phyloP scores from a whole-genome alignment of 2,113 vertebrate genomes.

The Zapus hudsonius region DNA sequence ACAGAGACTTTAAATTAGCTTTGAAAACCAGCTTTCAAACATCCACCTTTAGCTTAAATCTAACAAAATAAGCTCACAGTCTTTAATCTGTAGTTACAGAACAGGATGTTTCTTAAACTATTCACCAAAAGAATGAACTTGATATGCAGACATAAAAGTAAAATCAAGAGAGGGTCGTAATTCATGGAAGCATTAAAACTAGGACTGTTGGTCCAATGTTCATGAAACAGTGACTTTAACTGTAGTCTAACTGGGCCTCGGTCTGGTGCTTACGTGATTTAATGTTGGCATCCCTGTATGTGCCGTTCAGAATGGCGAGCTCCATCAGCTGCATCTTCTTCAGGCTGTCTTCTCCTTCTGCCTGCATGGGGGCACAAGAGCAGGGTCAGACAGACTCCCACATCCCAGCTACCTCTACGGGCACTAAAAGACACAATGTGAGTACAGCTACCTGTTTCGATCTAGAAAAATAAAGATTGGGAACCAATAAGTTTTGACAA shows the following conservation, averaged over 20 bases:
- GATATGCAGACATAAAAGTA: background rate
- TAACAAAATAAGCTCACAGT: slow-evolving; percentile 15
- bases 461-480: background rate
- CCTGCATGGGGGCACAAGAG: slow-evolving; percentile 82
- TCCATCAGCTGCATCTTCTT: slow-evolving; percentile 99
- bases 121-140: background rate
- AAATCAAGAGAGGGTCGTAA: background rate
- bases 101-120: background rate
- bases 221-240: background rate
- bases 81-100: background rate
- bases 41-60: background rate
- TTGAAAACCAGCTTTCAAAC: background rate
- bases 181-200: background rate
- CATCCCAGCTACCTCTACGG: background rate
- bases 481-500: background rate
- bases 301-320: slow-evolving; percentile 98
- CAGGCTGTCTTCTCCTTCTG: slow-evolving; percentile 99
- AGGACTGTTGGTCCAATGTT: background rate
- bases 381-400: background rate
- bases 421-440: background rate
- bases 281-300: slow-evolving; percentile 99
- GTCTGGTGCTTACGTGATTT: slow-evolving; percentile 95
- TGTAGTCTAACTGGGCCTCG: background rate
- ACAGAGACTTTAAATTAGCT: background rate
- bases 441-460: background rate